Evolutionary conservation across 2,888 invertebrate species (phyloP).

Genomic region (Beris morrisii): DNA sequence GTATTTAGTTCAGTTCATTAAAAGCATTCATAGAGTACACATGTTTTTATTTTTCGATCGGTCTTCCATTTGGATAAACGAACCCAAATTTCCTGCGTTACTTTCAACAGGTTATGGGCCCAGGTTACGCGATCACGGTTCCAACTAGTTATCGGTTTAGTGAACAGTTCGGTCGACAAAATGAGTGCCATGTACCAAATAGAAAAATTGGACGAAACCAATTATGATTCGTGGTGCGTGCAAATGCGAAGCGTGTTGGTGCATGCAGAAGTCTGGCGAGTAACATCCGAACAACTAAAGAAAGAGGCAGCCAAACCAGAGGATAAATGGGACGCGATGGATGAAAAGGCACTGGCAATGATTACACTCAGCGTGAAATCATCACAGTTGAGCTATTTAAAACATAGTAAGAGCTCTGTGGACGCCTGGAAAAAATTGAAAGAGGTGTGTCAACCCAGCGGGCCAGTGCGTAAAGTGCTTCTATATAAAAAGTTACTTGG

Average conservation of each 20-base stretch:
- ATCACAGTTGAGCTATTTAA: conserved; percentile 1
- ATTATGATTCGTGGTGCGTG: not conserved
- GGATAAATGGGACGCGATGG: not conserved
- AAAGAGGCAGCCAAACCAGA: not conserved
- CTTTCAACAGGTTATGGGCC: conserved; percentile 5
- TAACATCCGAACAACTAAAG: not conserved
- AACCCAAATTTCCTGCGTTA: no score
- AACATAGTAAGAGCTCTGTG: not conserved
- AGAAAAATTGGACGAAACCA: not conserved
- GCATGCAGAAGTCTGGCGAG: not conserved
- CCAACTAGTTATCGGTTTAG: not conserved
- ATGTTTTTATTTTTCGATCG: no score
- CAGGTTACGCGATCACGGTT: not conserved
- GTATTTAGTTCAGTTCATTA: no score
- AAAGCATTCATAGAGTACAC: no score
- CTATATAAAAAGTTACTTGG: not conserved
- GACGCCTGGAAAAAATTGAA: conserved; percentile 2
- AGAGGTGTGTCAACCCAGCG: not conserved
- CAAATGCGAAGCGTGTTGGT: not conserved
- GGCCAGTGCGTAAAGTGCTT: not conserved
- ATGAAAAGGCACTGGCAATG: conserved; percentile 10
- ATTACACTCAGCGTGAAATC: not conserved
- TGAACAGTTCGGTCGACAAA: not conserved
- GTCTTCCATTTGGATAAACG: no score
- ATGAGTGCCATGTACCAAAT: not conserved